Percentiles rank a stretch among this genome's conserved stretches.
Conservation (phyloP, 1,140 invertebrate genomes). For the Drosophila ohnishii region DNA sequence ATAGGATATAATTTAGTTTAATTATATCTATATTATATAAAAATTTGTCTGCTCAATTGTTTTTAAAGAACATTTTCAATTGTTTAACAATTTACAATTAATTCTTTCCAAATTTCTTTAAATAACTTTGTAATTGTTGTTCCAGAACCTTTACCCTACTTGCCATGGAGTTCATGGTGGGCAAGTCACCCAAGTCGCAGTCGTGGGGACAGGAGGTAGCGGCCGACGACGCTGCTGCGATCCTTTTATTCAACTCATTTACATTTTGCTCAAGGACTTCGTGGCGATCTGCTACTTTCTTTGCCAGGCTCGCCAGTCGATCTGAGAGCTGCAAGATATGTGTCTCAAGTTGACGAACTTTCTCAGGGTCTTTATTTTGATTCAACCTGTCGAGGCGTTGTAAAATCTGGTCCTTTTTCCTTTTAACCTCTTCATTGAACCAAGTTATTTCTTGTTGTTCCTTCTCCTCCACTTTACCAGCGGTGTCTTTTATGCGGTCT, state of each 20-base stretch:
- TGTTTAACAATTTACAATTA: neutral
- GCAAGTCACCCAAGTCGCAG: neutral
- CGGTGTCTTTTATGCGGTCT: neutral
- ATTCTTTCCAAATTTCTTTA: neutral
- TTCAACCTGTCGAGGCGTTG: neutral
- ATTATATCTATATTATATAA: no score
- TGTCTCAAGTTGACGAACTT: neutral
- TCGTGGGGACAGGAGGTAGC: neutral
- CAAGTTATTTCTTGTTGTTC: neutral
- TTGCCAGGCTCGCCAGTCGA: neutral
- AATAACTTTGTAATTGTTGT: neutral
- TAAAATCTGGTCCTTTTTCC: neutral
- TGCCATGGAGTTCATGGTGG: neutral
- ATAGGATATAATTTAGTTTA: no score
- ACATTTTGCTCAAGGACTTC: neutral
- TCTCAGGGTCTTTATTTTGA: neutral
- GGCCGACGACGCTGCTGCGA: neutral
- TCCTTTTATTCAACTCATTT: neutral
- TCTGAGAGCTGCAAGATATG: neutral
- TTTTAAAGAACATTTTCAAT: neutral
- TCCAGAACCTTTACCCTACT: neutral
- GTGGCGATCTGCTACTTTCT: neutral
- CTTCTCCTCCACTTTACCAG: neutral
- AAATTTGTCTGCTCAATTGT: no score
- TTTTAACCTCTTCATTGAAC: neutral